These are phyloP conservation scores for Tinea pellionella DNA, from an alignment of 2,888 invertebrate species.

Conservation along the genomic window DNA sequence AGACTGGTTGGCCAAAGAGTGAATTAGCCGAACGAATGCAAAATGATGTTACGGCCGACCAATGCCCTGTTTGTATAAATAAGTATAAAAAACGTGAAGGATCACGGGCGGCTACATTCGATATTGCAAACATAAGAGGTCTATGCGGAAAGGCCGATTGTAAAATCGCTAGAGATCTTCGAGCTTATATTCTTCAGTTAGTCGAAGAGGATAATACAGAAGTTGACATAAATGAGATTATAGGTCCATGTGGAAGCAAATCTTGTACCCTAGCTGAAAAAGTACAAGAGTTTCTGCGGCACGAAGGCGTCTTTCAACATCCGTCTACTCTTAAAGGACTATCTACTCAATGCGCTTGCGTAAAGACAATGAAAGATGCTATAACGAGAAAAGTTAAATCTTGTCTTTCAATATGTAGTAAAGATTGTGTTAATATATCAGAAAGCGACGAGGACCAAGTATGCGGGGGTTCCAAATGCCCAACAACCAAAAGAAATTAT, in stretches of 20 bases:
- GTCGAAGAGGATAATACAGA: constrained; percentile 48
- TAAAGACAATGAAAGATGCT: constrained; percentile 43
- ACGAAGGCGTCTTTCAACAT: constrained; percentile 40
- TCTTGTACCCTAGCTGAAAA: constrained; percentile 47
- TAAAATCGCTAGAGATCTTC: constrained; percentile 49
- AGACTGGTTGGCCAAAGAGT: constrained; percentile 48
- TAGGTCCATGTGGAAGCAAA: constrained; percentile 58
- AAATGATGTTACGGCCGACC: constrained; percentile 36
- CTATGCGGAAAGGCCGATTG: constrained; percentile 57
- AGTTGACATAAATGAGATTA: constrained; percentile 40
- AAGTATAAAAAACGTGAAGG: constrained; percentile 28
- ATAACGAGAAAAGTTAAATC: constrained; percentile 29
- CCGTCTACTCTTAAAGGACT: constrained; percentile 35
- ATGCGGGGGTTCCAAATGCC: not conserved
- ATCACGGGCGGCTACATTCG: constrained; percentile 31
- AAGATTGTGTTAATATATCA: constrained; percentile 32
- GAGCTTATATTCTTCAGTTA: constrained; percentile 49
- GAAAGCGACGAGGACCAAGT: constrained; percentile 9
- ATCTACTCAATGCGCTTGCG: constrained; percentile 55
- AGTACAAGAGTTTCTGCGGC: constrained; percentile 47
- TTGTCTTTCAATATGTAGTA: constrained; percentile 35
- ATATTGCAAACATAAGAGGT: constrained; percentile 53
- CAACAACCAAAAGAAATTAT: constrained; percentile 22
- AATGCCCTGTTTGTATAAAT: constrained; percentile 47
- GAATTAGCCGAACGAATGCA: constrained; percentile 45